Conservation (phyloP, 2,113 vertebrate species). For the Bothrops jararaca region DNA sequence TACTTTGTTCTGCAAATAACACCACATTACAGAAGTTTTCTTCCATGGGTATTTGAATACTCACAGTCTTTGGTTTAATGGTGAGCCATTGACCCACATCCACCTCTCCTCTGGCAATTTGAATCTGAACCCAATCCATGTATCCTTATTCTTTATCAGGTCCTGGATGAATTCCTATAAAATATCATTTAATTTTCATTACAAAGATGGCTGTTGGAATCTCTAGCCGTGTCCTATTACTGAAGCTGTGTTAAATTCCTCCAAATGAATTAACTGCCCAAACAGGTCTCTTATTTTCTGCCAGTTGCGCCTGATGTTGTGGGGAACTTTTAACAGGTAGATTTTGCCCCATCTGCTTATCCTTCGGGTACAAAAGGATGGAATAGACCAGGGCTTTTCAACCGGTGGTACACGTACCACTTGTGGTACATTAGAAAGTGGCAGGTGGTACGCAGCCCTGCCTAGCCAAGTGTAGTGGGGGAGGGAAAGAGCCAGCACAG, state of each 20-base stretch:
- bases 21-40: not conserved
- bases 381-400: too few species aligned
- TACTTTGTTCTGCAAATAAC: not conserved
- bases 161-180: constrained; percentile 5
- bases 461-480: too few species aligned
- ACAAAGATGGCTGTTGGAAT: not conserved
- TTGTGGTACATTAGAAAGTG: too few species aligned
- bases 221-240: not conserved
- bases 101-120: not conserved
- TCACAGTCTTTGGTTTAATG: not conserved
- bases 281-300: too few species aligned
- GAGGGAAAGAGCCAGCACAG: too few species aligned
- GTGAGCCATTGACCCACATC: not conserved
- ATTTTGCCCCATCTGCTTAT: not conserved
- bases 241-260: not conserved
- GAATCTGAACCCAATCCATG: not conserved
- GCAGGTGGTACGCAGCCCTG: too few species aligned
- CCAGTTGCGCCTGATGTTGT: not conserved
- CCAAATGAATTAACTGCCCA: not conserved
- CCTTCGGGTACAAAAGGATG: not conserved
- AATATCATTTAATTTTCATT: not conserved
- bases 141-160: fast-evolving
- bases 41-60: not conserved
- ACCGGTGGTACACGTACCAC: too few species aligned
- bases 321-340: not conserved